These are phyloP conservation scores for Hemiscyllium ocellatum DNA, from an alignment of 2,113 vertebrate species.

Conservation along the genomic window DNA sequence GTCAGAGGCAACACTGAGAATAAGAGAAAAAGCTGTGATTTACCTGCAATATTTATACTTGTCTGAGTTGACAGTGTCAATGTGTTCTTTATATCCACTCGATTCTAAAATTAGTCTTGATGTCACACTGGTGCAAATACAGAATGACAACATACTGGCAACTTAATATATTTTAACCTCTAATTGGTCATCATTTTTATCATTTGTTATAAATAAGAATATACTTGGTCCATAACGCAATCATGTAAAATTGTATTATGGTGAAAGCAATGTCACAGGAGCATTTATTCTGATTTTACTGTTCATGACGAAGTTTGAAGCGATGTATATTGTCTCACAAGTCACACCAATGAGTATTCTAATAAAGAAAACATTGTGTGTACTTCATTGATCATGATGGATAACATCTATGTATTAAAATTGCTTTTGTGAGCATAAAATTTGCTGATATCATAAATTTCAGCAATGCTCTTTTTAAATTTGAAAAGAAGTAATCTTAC, in stretches of 20 bases:
- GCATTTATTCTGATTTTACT: neutral
- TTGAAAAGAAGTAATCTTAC: neutral
- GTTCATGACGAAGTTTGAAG: neutral
- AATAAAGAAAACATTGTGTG: neutral
- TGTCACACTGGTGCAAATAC: neutral
- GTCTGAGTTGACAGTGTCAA: neutral
- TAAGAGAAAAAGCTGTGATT: neutral
- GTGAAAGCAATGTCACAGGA: neutral
- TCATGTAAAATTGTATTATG: neutral
- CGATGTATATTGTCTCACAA: neutral
- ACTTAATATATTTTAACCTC: neutral
- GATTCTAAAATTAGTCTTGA: neutral
- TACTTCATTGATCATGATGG: neutral
- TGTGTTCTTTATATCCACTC: neutral
- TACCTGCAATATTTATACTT: neutral
- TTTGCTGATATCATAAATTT: neutral
- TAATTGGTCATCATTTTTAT: neutral
- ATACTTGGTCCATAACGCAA: neutral
- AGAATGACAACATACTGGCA: neutral
- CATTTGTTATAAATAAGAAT: neutral
- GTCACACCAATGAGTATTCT: neutral
- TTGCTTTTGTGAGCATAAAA: neutral
- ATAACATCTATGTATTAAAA: conserved; percentile 29
- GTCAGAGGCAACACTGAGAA: neutral
- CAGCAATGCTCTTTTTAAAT: neutral